These are phyloP conservation scores for Pseudoatta argentina DNA, from an alignment of 1,140 invertebrate species.

Conservation along the genomic window DNA sequence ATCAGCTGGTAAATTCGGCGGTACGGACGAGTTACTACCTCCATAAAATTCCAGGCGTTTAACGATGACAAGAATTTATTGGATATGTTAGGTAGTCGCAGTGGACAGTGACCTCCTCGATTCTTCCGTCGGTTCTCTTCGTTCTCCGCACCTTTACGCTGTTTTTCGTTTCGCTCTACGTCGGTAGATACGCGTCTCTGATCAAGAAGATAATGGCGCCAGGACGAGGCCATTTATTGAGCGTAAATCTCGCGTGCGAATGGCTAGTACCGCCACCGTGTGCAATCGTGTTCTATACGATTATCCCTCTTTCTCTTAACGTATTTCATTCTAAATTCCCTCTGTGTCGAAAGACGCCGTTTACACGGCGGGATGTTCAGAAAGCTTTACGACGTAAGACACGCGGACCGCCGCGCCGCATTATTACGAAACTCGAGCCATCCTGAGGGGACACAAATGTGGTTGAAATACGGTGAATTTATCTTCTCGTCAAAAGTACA, in stretches of 20 bases:
- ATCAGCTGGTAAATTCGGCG: conserved; percentile 76
- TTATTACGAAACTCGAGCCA: conserved; percentile 67
- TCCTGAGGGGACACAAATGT: conserved; percentile 19
- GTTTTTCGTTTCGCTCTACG: conserved; percentile 18
- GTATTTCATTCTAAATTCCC: conserved; percentile 73
- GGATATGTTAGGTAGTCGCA: conserved; percentile 76
- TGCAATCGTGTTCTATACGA: conserved; percentile 64
- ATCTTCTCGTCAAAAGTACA: conserved; percentile 22
- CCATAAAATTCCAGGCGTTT: conserved; percentile 77
- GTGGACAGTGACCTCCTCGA: conserved; percentile 72
- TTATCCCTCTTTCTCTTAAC: conserved; percentile 48
- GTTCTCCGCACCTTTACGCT: background rate
- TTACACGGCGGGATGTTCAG: conserved; percentile 63
- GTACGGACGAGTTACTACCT: conserved; percentile 74
- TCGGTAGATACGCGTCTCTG: conserved; percentile 52
- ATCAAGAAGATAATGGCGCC: conserved; percentile 73
- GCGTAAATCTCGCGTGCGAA: conserved; percentile 72
- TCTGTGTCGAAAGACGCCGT: conserved; percentile 68
- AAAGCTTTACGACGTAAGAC: conserved; percentile 66
- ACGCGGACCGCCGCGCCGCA: conserved; percentile 38
- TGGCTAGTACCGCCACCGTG: conserved; percentile 68
- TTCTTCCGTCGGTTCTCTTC: conserved; percentile 9
- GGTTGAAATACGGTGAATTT: conserved; percentile 36
- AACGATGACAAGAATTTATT: conserved; percentile 81
- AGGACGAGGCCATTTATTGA: conserved; percentile 77